Evolutionary conservation across 2,797 vertebrate genomes (phyloP).

Genomic region (Chelidonichthys spinosus): DNA sequence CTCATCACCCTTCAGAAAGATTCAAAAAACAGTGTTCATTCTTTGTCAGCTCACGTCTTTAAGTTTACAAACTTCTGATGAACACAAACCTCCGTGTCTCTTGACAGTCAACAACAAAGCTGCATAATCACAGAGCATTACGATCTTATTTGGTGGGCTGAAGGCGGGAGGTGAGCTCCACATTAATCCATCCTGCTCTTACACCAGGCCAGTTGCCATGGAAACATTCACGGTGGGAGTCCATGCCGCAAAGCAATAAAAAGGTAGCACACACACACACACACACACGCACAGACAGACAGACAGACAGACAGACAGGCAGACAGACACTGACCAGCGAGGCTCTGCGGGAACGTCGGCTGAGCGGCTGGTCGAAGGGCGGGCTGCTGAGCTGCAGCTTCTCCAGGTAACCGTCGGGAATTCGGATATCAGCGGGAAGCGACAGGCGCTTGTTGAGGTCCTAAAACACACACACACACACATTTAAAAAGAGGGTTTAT

Average conservation of each 20-base stretch:
- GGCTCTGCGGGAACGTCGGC: constrained; percentile 84
- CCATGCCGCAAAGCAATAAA: constrained; percentile 44
- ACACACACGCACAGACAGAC: constrained; percentile 24
- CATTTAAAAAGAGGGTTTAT: background rate
- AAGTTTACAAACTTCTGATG: background rate
- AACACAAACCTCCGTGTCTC: background rate
- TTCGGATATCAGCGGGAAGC: constrained; percentile 96
- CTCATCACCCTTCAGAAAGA: background rate
- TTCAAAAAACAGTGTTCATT: background rate
- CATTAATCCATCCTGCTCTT: constrained; percentile 44
- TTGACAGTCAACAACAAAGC: constrained; percentile 4
- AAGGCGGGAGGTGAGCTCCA: constrained; percentile 41
- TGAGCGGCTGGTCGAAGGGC: constrained; percentile 95
- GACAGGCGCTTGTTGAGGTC: constrained; percentile 97
- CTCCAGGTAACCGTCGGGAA: constrained; percentile 97
- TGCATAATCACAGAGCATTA: constrained; percentile 7
- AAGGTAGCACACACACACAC: background rate
- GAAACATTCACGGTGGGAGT: constrained; percentile 55
- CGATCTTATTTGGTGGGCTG: constrained; percentile 48
- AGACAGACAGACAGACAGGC: background rate
- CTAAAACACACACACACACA: constrained; percentile 68
- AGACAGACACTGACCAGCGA: constrained; percentile 67
- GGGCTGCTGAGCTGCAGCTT: constrained; percentile 97
- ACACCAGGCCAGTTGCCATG: constrained; percentile 61
- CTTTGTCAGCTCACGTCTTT: background rate